phyloP scores from a whole-genome alignment of 2,888 invertebrate genomes.

The Spialia ferax region DNA sequence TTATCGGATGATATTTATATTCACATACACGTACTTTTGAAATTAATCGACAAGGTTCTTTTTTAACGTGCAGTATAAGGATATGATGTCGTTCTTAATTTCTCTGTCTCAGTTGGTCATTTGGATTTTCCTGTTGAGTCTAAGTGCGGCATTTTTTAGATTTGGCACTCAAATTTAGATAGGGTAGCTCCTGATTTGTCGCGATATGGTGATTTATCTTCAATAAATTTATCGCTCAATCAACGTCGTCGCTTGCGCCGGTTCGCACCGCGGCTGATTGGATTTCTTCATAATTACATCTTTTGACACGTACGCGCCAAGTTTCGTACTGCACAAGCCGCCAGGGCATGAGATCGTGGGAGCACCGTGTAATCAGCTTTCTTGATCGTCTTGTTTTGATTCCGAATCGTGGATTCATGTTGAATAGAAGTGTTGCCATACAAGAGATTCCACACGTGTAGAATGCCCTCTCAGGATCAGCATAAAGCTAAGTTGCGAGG shows the following conservation, averaged over 20 bases:
- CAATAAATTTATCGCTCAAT: slow-evolving; percentile 81
- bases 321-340: slow-evolving; percentile 80
- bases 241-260: slow-evolving; percentile 62
- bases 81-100: slow-evolving; percentile 12
- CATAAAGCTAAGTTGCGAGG: neutral
- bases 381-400: slow-evolving; percentile 80
- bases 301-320: slow-evolving; percentile 83
- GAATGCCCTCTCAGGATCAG: neutral
- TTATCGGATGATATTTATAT: slow-evolving; percentile 44
- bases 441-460: neutral
- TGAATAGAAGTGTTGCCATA: slow-evolving; percentile 37
- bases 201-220: slow-evolving; percentile 80
- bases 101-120: slow-evolving; percentile 8
- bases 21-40: slow-evolving; percentile 65
- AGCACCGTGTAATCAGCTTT: slow-evolving; percentile 85
- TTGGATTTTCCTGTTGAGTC: slow-evolving; percentile 17
- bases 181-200: slow-evolving; percentile 78
- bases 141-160: slow-evolving; percentile 45
- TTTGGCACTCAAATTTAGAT: slow-evolving; percentile 53
- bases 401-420: slow-evolving; percentile 64
- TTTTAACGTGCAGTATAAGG: slow-evolving; percentile 20
- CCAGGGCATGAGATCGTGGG: slow-evolving; percentile 83
- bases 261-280: slow-evolving; percentile 72
- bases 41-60: slow-evolving; percentile 51
- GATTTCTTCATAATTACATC: slow-evolving; percentile 86